Evolutionary conservation across 2,113 vertebrate species (phyloP).

Genomic region (Malurus cyaneus): DNA sequence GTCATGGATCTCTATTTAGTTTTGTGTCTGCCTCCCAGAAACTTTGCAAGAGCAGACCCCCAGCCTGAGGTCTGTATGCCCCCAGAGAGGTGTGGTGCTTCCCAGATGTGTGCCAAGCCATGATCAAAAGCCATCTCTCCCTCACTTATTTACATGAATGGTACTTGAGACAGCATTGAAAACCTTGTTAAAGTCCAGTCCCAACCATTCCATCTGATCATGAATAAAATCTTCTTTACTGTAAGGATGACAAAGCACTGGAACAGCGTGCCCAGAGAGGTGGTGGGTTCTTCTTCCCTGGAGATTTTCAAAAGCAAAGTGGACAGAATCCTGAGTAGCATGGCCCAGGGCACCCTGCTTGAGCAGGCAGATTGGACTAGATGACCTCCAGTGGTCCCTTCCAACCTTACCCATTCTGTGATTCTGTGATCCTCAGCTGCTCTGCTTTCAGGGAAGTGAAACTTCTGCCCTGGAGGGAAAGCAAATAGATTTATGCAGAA

Average conservation of each 20-base stretch:
- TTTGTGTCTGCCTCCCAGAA: not conserved
- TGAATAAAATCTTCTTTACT: not conserved
- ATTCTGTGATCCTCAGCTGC: not conserved
- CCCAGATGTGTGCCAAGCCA: not conserved
- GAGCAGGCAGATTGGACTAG: not conserved
- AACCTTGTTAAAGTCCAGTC: not conserved
- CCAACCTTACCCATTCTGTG: not conserved
- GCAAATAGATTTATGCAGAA: not conserved
- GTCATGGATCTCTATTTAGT: not conserved
- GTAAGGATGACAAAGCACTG: not conserved
- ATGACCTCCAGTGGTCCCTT: not conserved
- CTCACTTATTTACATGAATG: not conserved
- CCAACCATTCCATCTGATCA: not conserved
- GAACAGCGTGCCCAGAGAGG: not conserved
- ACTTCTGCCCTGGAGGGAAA: not conserved
- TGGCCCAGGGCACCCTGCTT: not conserved
- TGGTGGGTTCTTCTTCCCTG: not conserved
- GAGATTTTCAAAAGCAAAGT: not conserved
- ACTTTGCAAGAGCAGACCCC: not conserved
- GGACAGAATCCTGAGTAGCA: not conserved
- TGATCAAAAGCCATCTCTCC: fast-evolving
- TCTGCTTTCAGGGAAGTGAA: not conserved
- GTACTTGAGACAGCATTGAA: not conserved
- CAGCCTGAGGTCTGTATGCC: not conserved
- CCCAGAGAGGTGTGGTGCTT: not conserved